Base-by-base conservation (phyloP, 2,888 invertebrate genomes). In the Caenorhabditis macrosperma region DNA sequence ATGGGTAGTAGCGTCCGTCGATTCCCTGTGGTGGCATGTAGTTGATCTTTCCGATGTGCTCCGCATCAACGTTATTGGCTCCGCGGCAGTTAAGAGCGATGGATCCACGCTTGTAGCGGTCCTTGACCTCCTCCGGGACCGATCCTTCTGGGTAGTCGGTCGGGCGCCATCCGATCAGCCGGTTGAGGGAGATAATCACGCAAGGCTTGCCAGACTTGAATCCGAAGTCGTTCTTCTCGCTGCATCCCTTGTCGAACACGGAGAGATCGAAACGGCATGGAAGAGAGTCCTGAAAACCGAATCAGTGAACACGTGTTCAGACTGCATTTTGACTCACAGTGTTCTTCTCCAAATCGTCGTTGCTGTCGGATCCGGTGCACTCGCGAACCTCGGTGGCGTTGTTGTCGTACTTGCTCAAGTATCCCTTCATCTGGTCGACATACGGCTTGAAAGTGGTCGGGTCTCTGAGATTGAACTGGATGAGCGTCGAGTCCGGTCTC, bases 131-230 rank as follows among this genome's bases (percentile, higher is more conserved):
- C 0, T 91, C 90, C 55, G 95, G 95, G 82, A 95, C 92, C 66
- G 92, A 91, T 79, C 93, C 94, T 35, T 94, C 93, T 84, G 93
- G 93, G 92, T 95, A 90, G 68, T 82, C 78, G 33, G 85, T 83
- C 22, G 90, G 90, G 20, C 75, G 68, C 90, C 90, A 90, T 64
- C 88, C 91, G 83, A 91, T 90, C 24, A 91, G 85, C 48, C 91
- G 96, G 92, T 99, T 99, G 88, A 99, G 93, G 92, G 98, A 98
- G 87, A 99, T 93, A 92, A 97, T 94, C 91, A 99, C 95, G 92
- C 99, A 99, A n/a, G 98, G 98, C 68, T 64, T 68, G 71, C 94
- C 95, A 85, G 93, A 93, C 85, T 94, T 94, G 92, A 94, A 98
- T 90, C 96, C 96, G 92, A 94, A 99, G 88, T 94, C 84, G n/a